Percentiles rank a stretch among this genome's conserved stretches.
These are phyloP conservation scores for Acromyrmex heyeri DNA, from an alignment of 1,140 invertebrate species.

Conservation along the genomic window DNA sequence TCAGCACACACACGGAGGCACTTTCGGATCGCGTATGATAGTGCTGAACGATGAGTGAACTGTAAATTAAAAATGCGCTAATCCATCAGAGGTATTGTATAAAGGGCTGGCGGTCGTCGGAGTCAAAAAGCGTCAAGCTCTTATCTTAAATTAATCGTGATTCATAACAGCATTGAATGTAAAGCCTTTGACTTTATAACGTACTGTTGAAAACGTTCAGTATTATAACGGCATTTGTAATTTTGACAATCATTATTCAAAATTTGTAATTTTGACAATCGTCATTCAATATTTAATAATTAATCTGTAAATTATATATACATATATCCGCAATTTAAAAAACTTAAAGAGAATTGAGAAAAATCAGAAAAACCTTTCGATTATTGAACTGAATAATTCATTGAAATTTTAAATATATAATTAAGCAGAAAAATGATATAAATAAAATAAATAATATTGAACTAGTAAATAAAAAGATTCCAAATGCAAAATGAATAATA, in stretches of 20 bases:
- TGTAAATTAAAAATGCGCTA: slow-evolving; percentile 55
- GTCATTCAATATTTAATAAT: slow-evolving; percentile 23
- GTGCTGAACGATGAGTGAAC: slow-evolving; percentile 45
- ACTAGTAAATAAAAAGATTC: neutral
- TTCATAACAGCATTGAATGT: slow-evolving; percentile 20
- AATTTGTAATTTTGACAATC: neutral
- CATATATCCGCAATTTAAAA: neutral
- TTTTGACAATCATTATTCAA: slow-evolving; percentile 4
- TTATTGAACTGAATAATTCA: neutral
- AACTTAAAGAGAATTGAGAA: neutral
- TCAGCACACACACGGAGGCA: neutral
- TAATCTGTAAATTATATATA: neutral
- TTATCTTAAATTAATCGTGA: slow-evolving; percentile 59
- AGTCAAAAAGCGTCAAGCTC: slow-evolving; percentile 39
- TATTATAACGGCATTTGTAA: slow-evolving; percentile 10
- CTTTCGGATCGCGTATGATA: slow-evolving; percentile 37
- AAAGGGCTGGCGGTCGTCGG: neutral
- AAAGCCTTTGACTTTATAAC: slow-evolving; percentile 7
- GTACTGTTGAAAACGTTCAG: neutral
- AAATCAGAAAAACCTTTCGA: neutral
- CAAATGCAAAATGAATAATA: neutral
- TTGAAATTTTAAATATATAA: neutral
- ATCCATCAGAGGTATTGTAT: slow-evolving; percentile 49
- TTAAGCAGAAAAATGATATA: neutral
- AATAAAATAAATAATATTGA: slow-evolving; percentile 7